Conservation (phyloP, 2,888 invertebrate genomes). For the Cryptus armator region DNA sequence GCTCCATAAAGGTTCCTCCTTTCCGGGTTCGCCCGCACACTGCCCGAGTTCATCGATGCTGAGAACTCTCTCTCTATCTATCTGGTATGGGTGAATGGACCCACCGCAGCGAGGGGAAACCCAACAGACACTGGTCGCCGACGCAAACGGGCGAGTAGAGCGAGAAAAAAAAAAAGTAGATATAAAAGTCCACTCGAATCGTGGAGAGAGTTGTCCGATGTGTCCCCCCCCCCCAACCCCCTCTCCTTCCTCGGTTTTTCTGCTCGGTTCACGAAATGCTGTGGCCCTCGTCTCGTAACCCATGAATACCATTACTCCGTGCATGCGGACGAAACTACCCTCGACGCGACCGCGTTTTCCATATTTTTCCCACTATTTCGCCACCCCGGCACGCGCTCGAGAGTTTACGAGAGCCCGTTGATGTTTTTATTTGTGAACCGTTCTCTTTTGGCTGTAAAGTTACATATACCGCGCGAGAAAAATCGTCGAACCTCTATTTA, state of each 20-base stretch:
- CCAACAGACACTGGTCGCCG: slow-evolving; percentile 69
- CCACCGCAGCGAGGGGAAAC: slow-evolving; percentile 73
- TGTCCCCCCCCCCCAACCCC: slow-evolving; percentile 43
- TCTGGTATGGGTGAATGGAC: slow-evolving; percentile 74
- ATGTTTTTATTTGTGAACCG: slow-evolving; percentile 26
- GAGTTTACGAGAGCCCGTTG: slow-evolving; percentile 18
- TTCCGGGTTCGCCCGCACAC: slow-evolving; percentile 56
- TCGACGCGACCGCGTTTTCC: slow-evolving; percentile 65
- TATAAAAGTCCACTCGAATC: slow-evolving; percentile 80
- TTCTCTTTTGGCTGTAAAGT: neutral
- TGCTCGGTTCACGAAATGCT: slow-evolving; percentile 42
- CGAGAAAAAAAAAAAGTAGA: slow-evolving; percentile 64
- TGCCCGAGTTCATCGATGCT: slow-evolving; percentile 62
- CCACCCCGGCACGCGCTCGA: slow-evolving; percentile 39
- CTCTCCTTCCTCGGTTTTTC: slow-evolving; percentile 36
- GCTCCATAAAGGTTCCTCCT: slow-evolving; percentile 80
- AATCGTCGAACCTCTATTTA: neutral
- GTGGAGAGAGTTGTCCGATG: slow-evolving; percentile 77
- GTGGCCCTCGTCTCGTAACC: slow-evolving; percentile 64
- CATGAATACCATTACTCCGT: slow-evolving; percentile 77
- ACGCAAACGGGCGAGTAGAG: slow-evolving; percentile 61
- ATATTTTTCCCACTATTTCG: slow-evolving; percentile 68
- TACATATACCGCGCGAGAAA: neutral
- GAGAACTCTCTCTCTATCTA: slow-evolving; percentile 8
- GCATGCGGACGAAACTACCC: slow-evolving; percentile 52